Evolutionary conservation across 2,113 vertebrate genomes (phyloP), one percentile per base, ranked within the genome.

Genomic region (Platichthys flesus): DNA sequence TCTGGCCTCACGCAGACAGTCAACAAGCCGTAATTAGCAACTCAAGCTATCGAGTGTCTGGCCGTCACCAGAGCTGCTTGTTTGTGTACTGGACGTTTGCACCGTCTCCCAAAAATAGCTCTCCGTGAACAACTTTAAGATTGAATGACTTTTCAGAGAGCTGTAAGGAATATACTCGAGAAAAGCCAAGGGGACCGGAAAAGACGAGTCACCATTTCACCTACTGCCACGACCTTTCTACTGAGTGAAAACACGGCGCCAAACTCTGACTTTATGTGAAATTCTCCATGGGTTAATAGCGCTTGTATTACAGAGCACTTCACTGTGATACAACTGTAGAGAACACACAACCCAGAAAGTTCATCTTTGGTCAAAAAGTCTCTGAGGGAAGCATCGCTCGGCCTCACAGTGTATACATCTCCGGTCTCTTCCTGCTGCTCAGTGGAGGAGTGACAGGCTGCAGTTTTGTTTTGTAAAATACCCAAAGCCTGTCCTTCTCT

Each of bases 11-110:
- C 73, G 28, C 18, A 35, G 14, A 21, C 74, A 56, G 71, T 78
- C 84, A 88, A 87, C 84, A 79, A 26, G 74, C 72, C 66, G 66
- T 79, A 81, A 78, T 82, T 86, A 84, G 81, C 64, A 79, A 87
- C 81, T 62, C 16, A 24, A 57, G 56, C 56, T 67, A 79, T 85
- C 72, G 0, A 15, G 59, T 85, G 49, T 81, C 76, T 35, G 55
- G 9, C 42, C 15, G 84, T 75, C 68, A 77, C 73, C 45, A 75
- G 74, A 87, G 81, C 74, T 69, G 76, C 76, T 31, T 82, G 80
- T 88, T 85, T 86, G 81, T 74, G 54, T 74, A 65, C 16, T 14
- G 21, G 60, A 79, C 42, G 42, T 62, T 62, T 23, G 55, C 70
- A 67, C 14, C 0, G 2, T 58, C 51, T 47, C 67, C 42, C 64